Evolutionary conservation across 2,113 vertebrate genomes (phyloP), one percentile per base, ranked within the genome.

Genomic region (Ornithorhynchus anatinus): DNA sequence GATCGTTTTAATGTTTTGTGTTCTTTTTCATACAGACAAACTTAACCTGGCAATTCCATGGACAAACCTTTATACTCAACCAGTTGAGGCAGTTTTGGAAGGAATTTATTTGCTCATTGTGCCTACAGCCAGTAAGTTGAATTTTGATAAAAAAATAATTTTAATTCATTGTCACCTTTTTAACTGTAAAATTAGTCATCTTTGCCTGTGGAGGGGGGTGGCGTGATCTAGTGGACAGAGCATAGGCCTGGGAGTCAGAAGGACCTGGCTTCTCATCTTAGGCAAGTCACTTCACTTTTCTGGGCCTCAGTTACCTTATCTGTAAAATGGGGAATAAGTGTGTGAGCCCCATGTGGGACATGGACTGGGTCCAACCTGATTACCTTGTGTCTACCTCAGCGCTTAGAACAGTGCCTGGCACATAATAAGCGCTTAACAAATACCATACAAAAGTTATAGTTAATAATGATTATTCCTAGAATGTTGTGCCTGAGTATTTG

Each of bases 51-150:
- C 92, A 89, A 99, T 99, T 73, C 98, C 98, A 5, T 99, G 98
- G 98, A 95, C 98, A 80, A 96, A 99, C 59, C 95, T 99, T 66
- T 99, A 99, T 88, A 96, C 91, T 25, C 96, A 98, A 72, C 96
- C 97, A 8, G 97, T 99, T 82, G 96, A 96, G 81, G 96, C 98
- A 23, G 94, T 95, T 19, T 91, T 99, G 60, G 97, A 97, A 86
- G 96, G 95, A 42, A 96, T 99, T 81, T 98, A 94, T 87, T 90
- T 99, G 77, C 96, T 99, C 54, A 95, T 99, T 56, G 97, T 99
- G 39, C 98, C 98, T 72, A 97, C 95, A 90, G 95, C 98, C 82
- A 96, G 98, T 95, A 94, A 94, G 94, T 92, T 54, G 59, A 69
- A 60, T 69, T 67, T 69, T 62, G 43, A 58, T 9, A 27, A 37